Percentiles rank a stretch among this genome's conserved stretches.
phyloP scores from a whole-genome alignment of 2,113 vertebrate species.

The Apus apus region DNA sequence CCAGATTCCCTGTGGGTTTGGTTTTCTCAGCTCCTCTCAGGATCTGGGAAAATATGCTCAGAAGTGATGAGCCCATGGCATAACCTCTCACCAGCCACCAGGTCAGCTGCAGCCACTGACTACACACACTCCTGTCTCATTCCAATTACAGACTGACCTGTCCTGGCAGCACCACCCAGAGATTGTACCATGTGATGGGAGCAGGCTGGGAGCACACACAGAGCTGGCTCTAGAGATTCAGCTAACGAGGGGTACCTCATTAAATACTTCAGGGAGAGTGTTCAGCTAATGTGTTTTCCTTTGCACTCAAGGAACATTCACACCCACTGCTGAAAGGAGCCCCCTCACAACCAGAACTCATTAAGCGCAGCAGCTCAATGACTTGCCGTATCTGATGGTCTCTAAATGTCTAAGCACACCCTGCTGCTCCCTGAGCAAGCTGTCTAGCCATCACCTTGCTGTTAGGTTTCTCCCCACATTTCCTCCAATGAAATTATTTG shows the following conservation, averaged over 20 bases:
- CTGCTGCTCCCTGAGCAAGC: neutral
- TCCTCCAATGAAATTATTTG: neutral
- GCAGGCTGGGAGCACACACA: neutral
- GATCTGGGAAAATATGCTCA: neutral
- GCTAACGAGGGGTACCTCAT: neutral
- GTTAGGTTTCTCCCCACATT: neutral
- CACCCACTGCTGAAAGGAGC: neutral
- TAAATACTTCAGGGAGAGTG: neutral
- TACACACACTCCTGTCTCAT: neutral
- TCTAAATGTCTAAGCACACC: neutral
- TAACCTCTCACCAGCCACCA: neutral
- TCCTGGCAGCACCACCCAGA: neutral
- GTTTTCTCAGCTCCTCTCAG: neutral
- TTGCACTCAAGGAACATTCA: neutral
- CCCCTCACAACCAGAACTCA: neutral
- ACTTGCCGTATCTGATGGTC: neutral
- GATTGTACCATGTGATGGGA: rapidly evolving
- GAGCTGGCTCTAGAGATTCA: neutral
- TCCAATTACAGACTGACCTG: neutral
- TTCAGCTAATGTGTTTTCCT: neutral
- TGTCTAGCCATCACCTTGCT: neutral
- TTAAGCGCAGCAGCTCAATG: neutral
- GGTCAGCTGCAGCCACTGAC: neutral
- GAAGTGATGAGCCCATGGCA: neutral
- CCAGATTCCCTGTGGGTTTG: neutral